These are phyloP conservation scores for Leptinotarsa lineolata DNA, from an alignment of 1,140 invertebrate genomes.

Conservation along the genomic window DNA sequence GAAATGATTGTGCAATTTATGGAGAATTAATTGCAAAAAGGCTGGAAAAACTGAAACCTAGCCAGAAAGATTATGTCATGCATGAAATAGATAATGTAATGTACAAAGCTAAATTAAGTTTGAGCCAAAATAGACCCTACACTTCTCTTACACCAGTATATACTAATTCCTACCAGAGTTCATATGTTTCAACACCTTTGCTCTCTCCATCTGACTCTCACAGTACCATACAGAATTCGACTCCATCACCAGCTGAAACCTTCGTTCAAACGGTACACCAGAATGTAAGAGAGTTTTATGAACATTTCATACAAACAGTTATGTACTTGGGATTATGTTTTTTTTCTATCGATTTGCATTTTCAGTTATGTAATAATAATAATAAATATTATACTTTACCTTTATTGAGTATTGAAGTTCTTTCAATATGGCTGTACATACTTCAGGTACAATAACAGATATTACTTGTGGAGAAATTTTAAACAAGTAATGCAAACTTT, in stretches of 20 bases:
- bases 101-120: conserved; percentile 34
- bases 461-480: conserved; percentile 47
- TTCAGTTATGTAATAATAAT: not conserved
- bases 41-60: too few relatives aligned
- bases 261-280: not conserved
- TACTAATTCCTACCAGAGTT: conserved; percentile 1
- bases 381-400: not conserved
- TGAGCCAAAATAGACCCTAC: not conserved
- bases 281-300: conserved; percentile 9
- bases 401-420: not conserved
- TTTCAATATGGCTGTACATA: conserved; percentile 18
- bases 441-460: conserved; percentile 38
- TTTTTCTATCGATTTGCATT: not conserved
- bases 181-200: not conserved
- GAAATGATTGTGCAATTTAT: too few relatives aligned
- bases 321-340: conserved; percentile 3
- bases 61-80: too few relatives aligned
- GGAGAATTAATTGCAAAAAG: too few relatives aligned
- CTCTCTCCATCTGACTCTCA: not conserved
- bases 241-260: conserved; percentile 5
- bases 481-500: conserved; percentile 47
- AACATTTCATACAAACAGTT: conserved; percentile 12
- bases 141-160: not conserved
- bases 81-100: not conserved
- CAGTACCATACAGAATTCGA: not conserved